Evolutionary conservation across 2,113 vertebrate species (phyloP), one percentile per base, ranked within the genome.

Genomic region (Eudorcas thomsonii): DNA sequence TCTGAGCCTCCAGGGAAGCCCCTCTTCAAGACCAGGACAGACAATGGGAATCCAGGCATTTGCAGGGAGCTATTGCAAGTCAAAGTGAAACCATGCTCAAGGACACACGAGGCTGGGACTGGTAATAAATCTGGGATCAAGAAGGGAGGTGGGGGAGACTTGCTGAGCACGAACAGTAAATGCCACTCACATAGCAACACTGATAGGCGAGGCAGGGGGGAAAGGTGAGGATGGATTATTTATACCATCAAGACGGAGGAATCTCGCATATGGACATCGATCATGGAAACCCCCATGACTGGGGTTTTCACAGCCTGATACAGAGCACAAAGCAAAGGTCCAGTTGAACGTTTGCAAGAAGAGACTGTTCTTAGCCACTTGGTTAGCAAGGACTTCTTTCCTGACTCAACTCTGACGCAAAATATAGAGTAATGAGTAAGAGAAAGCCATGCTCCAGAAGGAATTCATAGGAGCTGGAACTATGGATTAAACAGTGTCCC

Each of bases 261-360:
- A 48, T 26, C 23, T 23, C 2, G 28, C 4, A 7, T 21, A 9
- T 1, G 2, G 19, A 2, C 60, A 25, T 17, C 3, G 4, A 14
- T 11, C 50, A 28, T 0, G 36, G 43, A 82, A 43, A 30, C 30
- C 10, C 64, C 59, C 67, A 26, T 6, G 25, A 45, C 17, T 33
- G 26, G 16, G 28, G 1, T 43, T 74, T 43, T 55, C 60, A 88
- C 48, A 28, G 15, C 10, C 57, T n/a, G 62, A 12, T 7, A 33
- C 7, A 16, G n/a, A 80, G 21, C 3, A 59, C 4, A 6, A 62
- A 36, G 33, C 57, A 39, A 55, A 64, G 33, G 36, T 55, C 80
- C 82, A 23, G 5, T 1, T 16, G 23, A 93, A 45, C 0, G 4
- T 8, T 3, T 54, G 11, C 43, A 84, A 67, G 33, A 28, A 59